These are phyloP conservation scores for Drosophila mettleri DNA, from an alignment of 2,888 invertebrate genomes.

Conservation along the genomic window DNA sequence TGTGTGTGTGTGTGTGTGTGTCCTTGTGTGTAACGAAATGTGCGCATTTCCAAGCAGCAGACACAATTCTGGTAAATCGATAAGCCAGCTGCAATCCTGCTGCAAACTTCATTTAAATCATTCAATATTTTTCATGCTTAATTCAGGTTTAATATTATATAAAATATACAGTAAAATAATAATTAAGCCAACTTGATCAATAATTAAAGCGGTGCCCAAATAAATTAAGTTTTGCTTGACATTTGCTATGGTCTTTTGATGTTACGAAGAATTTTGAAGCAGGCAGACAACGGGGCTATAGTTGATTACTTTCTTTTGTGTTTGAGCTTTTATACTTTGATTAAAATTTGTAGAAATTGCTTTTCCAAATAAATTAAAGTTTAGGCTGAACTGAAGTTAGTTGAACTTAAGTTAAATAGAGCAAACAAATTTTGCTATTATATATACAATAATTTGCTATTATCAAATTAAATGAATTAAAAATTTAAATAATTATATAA, in stretches of 20 bases:
- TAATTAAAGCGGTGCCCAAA: no score
- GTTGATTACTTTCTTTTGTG: no score
- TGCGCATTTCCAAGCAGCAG: constrained; percentile 7
- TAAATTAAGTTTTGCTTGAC: background rate
- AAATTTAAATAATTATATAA: no score
- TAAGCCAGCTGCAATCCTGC: constrained; percentile 9
- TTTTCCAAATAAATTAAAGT: background rate
- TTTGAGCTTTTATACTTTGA: background rate
- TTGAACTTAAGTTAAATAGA: no score
- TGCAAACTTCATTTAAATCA: constrained; percentile 6
- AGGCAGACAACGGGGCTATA: background rate
- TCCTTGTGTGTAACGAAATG: constrained; percentile 15
- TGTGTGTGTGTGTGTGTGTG: constrained; percentile 5
- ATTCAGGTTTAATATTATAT: background rate
- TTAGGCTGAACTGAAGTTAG: background rate
- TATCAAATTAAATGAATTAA: no score
- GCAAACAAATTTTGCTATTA: no score
- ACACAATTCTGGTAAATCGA: constrained; percentile 30
- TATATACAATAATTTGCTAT: no score
- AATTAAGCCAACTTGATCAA: no score
- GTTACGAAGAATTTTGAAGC: background rate
- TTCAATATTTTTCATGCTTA: background rate
- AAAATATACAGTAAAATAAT: background rate
- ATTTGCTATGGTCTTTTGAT: background rate
- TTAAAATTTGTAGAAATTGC: background rate